phyloP scores from a whole-genome alignment of 2,113 vertebrate genomes.

The Microcebus ravelobensis region DNA sequence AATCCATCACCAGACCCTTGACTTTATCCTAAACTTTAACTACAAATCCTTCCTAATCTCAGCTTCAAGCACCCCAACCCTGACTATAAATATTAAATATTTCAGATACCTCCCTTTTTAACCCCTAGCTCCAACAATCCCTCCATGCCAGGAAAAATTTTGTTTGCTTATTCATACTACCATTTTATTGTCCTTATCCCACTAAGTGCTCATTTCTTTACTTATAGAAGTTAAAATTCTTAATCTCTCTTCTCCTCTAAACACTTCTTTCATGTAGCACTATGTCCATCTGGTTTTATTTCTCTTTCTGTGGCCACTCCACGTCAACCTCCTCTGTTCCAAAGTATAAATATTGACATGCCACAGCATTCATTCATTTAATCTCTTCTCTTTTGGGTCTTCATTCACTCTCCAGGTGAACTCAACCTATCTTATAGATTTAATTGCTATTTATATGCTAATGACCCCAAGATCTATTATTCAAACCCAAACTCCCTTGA shows the following conservation, averaged over 20 bases:
- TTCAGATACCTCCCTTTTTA: neutral
- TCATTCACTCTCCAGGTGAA: neutral
- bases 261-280: neutral
- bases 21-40: neutral
- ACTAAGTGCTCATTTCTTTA: neutral
- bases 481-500: neutral
- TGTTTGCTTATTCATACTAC: neutral
- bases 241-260: neutral
- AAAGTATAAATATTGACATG: neutral
- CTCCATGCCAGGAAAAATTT: neutral
- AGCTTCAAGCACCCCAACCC: neutral
- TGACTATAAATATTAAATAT: neutral
- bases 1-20: neutral
- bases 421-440: neutral
- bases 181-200: neutral
- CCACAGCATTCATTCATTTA: neutral
- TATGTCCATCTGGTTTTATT: neutral
- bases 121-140: neutral
- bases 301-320: neutral
- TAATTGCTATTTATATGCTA: neutral
- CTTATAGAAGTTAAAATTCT: neutral
- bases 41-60: neutral
- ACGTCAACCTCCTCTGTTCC: neutral
- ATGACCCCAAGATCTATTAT: neutral
- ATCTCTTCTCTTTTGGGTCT: neutral